Evolutionary conservation across 2,888 invertebrate genomes (phyloP), one percentile per base, ranked within the genome.

Genomic region (Cylindroiulus punctatus): DNA sequence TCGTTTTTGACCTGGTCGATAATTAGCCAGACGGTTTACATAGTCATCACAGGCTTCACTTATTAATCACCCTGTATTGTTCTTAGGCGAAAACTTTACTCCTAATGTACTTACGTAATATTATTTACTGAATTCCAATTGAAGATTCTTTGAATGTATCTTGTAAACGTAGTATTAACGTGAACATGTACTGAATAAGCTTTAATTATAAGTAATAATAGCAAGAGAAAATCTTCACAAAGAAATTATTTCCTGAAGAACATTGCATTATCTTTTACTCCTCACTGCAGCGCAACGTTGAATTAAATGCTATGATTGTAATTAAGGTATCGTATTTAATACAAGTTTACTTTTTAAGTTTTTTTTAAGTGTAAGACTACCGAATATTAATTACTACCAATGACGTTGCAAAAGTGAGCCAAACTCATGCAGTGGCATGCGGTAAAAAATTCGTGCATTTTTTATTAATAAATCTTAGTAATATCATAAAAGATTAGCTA

Each of bases 401-500:
- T 76, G 76, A 76, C 76, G 17, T 30, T 76, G 76, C 76, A 76
- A 76, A 76, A 65, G 26, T 26, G 26, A 65, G 57, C 22, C 22
- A 1, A 57, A 5, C 22, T 22, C 57, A n/a, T 36, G 36, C 36
- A 26, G 76, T 76, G 76, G 76, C 76, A 76, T 76, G 76, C 30
- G 76, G 30, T 76, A 65, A 76, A 76, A 76, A 65, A 32, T 17
- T 76, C 30, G 26, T 30, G 30, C 32, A 10, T 32, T 76, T 76
- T 76, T 76, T 32, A 76, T 76, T 76, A 76, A 30, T 32, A 76
- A 76, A 76, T 14, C 8, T 30, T 17, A 30, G 76, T 76, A 76
- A 76, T 76, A 76, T 30, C 76, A 76, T 76, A 76, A 76, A 76
- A 76, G 76, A 76, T 76, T 76, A 76, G 76, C 76, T 30, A 76